Conservation (phyloP, 1,140 invertebrate genomes). For the Cydia pomonella region DNA sequence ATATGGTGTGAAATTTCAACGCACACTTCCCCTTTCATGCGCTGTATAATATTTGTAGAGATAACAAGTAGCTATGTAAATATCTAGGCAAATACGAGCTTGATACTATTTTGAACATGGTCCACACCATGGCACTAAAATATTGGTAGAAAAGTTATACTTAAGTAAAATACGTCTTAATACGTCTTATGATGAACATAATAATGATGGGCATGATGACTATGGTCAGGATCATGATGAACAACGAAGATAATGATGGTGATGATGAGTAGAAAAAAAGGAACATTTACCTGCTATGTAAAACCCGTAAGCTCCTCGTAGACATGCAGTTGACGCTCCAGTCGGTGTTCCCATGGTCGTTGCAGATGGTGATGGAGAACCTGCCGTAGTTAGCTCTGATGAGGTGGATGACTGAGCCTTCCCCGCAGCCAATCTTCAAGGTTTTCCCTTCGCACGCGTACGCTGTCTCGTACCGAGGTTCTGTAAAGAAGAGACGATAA, state of each 20-base stretch:
- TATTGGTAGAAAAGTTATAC: not conserved
- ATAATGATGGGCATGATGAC: not conserved
- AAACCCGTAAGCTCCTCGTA: constrained; percentile 88
- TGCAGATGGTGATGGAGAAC: constrained; percentile 97
- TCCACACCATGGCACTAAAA: too few species aligned
- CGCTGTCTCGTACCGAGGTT: constrained; percentile 89
- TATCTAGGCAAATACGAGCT: not conserved
- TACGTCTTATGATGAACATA: too few species aligned
- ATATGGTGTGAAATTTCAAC: constrained; percentile 26
- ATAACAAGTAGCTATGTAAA: not conserved
- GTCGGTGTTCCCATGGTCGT: constrained; percentile 96
- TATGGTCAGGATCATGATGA: not conserved
- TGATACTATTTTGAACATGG: not conserved
- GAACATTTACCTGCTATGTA: constrained; percentile 87
- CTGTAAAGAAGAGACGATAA: constrained; percentile 45
- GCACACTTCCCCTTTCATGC: not conserved
- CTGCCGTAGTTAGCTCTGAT: constrained; percentile 97
- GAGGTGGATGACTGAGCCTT: constrained; percentile 93
- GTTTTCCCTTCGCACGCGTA: constrained; percentile 97
- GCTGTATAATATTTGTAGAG: not conserved
- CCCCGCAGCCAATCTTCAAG: constrained; percentile 92
- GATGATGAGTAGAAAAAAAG: not conserved
- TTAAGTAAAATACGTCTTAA: too few species aligned
- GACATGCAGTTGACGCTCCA: constrained; percentile 98
- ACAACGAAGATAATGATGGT: not conserved